phyloP scores from a whole-genome alignment of 2,113 vertebrate species.

The Oryzias melastigma region DNA sequence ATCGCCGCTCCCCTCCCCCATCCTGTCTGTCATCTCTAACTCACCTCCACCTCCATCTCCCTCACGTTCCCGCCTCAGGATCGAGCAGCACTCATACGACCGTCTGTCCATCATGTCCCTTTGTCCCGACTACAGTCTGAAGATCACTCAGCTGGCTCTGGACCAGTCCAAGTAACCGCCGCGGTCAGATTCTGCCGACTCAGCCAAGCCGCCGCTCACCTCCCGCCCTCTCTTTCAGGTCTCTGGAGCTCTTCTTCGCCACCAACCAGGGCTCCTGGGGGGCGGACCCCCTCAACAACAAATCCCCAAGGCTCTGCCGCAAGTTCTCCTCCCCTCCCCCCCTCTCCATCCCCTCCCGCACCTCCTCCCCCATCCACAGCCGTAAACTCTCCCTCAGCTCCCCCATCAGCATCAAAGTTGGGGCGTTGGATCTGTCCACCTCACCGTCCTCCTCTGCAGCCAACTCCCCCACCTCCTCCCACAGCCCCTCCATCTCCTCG shows the following conservation, averaged over 20 bases:
- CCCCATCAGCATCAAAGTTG: constrained; percentile 79
- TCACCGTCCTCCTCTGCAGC: constrained; percentile 71
- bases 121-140: constrained; percentile 80
- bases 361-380: constrained; percentile 87
- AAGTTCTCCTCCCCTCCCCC: constrained; percentile 96
- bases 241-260: constrained; percentile 93
- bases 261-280: constrained; percentile 85
- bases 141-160: constrained; percentile 76
- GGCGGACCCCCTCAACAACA: constrained; percentile 84
- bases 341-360: constrained; percentile 83
- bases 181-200: not conserved
- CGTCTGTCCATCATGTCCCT: constrained; percentile 79
- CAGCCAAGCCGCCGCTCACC: not conserved
- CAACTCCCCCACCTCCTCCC: constrained; percentile 82
- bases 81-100: constrained; percentile 77
- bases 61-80: constrained; percentile 60
- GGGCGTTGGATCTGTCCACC: constrained; percentile 83
- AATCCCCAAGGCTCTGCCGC: constrained; percentile 88
- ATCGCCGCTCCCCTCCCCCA: not conserved
- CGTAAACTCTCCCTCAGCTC: constrained; percentile 92
- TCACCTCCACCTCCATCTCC: constrained; percentile 9
- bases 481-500: constrained; percentile 70
- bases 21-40: not conserved
- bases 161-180: constrained; percentile 79
- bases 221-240: constrained; percentile 71